These are phyloP conservation scores for Platichthys flesus DNA, from an alignment of 2,113 vertebrate genomes.

Conservation along the genomic window DNA sequence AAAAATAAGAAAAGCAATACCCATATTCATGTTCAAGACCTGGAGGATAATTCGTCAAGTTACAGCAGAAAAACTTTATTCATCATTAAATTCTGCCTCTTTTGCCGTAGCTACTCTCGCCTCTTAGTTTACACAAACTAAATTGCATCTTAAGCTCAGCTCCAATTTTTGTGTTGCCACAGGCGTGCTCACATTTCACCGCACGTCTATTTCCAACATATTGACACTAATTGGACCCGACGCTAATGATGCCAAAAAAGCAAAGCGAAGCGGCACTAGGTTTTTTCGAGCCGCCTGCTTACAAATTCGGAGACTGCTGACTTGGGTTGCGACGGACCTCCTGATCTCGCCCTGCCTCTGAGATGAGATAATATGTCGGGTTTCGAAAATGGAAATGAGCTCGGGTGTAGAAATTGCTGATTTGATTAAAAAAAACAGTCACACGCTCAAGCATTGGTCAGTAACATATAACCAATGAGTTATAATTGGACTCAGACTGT, in stretches of 20 bases:
- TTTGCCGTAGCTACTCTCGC: constrained; percentile 9
- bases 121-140: constrained; percentile 16
- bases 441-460: background rate
- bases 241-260: constrained; percentile 75
- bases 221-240: constrained; percentile 71
- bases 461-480: background rate
- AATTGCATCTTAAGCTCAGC: constrained; percentile 46
- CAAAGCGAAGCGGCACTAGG: constrained; percentile 44
- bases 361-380: constrained; percentile 4
- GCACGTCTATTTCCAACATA: constrained; percentile 54
- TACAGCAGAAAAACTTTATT: background rate
- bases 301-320: constrained; percentile 50
- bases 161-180: constrained; percentile 43
- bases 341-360: constrained; percentile 18
- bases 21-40: background rate
- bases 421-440: background rate
- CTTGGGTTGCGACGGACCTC: constrained; percentile 27
- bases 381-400: constrained; percentile 46
- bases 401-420: background rate
- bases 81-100: background rate
- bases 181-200: constrained; percentile 45
- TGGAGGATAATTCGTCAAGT: background rate
- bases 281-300: constrained; percentile 35
- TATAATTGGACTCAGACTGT: background rate
- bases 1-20: background rate